Conservation (phyloP, 2,797 vertebrate species). For the Odontamblyopus rebecca region DNA sequence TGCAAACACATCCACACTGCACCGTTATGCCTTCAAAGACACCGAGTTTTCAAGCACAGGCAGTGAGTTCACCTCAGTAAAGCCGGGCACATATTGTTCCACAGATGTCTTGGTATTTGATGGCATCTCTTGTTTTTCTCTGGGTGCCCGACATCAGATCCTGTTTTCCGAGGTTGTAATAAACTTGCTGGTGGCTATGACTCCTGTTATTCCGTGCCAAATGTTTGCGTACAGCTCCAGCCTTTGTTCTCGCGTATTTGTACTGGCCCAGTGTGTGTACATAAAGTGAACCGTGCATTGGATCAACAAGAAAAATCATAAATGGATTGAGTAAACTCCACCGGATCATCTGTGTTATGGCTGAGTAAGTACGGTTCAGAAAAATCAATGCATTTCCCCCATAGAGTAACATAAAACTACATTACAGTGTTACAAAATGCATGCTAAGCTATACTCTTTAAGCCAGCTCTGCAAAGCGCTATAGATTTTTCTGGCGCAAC, state of each 20-base stretch:
- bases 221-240: slow-evolving; percentile 6
- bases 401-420: slow-evolving; percentile 56
- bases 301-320: slow-evolving; percentile 37
- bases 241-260: slow-evolving; percentile 19
- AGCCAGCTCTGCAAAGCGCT: slow-evolving; percentile 31
- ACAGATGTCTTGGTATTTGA: slow-evolving; percentile 24
- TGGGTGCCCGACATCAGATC: slow-evolving; percentile 30
- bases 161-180: slow-evolving; percentile 19
- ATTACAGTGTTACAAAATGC: slow-evolving; percentile 25
- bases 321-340: slow-evolving; percentile 55
- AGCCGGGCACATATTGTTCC: slow-evolving; percentile 17
- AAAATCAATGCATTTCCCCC: slow-evolving; percentile 57
- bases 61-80: slow-evolving; percentile 13
- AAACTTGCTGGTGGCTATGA: slow-evolving; percentile 36
- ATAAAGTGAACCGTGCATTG: slow-evolving; percentile 3
- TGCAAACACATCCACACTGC: background rate
- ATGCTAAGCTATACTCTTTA: slow-evolving; percentile 39
- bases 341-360: slow-evolving; percentile 58
- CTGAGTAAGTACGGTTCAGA: slow-evolving; percentile 55
- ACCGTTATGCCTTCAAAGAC: background rate
- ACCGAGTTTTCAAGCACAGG: background rate
- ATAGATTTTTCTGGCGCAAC: slow-evolving; percentile 4
- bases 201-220: slow-evolving; percentile 19
- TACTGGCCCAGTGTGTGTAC: slow-evolving; percentile 4
- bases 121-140: slow-evolving; percentile 33